Conservation (phyloP, 2,888 invertebrate genomes). For the Erebia ligea region DNA sequence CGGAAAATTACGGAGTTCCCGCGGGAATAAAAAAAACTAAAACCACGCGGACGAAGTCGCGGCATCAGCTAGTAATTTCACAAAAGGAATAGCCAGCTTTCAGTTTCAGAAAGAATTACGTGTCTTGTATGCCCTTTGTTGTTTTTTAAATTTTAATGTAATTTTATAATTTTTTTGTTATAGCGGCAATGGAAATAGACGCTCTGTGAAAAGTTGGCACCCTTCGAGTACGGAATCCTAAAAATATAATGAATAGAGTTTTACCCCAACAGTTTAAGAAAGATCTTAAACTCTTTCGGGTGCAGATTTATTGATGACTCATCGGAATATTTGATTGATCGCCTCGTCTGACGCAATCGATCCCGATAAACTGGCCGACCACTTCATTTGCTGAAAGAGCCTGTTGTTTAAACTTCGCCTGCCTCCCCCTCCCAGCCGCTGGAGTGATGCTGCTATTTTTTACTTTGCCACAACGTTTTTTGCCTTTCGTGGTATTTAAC, state of each 20-base stretch:
- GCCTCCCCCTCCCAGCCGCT: conserved; percentile 30
- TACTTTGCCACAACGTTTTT: conserved; percentile 29
- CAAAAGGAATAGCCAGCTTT: too few relatives aligned
- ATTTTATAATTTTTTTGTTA: too few relatives aligned
- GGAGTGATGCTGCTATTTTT: conserved; percentile 65
- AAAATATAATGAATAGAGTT: background rate
- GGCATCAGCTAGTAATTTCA: too few relatives aligned
- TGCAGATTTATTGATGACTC: conserved; percentile 76
- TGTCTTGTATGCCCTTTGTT: too few relatives aligned
- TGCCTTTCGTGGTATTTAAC: conserved; percentile 20
- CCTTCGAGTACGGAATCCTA: background rate
- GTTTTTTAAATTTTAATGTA: too few relatives aligned
- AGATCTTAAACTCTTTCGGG: conserved; percentile 51
- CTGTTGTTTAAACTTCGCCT: conserved; percentile 66
- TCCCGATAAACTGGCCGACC: conserved; percentile 72
- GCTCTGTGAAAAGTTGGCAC: too few relatives aligned
- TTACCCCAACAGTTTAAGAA: background rate
- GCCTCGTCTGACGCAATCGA: conserved; percentile 71
- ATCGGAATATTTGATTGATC: conserved; percentile 80
- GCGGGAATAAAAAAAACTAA: too few relatives aligned
- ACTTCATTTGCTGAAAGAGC: conserved; percentile 73
- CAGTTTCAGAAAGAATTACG: too few relatives aligned
- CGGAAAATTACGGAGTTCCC: too few relatives aligned
- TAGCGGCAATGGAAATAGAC: too few relatives aligned
- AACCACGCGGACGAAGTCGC: too few relatives aligned